Percentiles rank a stretch among this genome's conserved stretches.
Conservation (phyloP, 1,140 invertebrate genomes). For the Drosophila pseudoananassae region DNA sequence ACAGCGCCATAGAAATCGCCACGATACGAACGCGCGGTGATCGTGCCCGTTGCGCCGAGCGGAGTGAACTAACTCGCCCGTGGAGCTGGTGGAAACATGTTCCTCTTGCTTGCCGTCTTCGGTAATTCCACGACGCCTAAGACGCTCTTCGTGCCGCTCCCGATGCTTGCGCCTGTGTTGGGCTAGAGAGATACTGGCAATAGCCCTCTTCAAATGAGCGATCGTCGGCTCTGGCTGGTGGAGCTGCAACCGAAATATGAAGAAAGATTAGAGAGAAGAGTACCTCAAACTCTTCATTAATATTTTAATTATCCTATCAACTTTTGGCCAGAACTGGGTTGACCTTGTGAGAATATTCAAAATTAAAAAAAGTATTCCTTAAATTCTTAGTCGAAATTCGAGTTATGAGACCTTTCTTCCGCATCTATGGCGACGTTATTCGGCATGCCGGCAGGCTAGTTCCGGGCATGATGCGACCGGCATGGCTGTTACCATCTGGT, state of each 20-base stretch:
- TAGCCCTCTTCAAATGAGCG: slow-evolving; percentile 75
- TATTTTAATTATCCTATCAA: neutral
- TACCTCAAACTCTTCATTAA: neutral
- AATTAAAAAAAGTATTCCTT: slow-evolving; percentile 1
- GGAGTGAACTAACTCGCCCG: slow-evolving; percentile 79
- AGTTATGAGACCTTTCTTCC: slow-evolving; percentile 15
- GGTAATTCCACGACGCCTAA: slow-evolving; percentile 46
- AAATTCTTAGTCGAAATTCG: neutral
- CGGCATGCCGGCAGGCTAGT: slow-evolving; percentile 2
- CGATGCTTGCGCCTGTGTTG: slow-evolving; percentile 67
- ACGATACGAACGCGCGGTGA: slow-evolving; percentile 86
- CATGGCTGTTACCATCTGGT: slow-evolving; percentile 28
- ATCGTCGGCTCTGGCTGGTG: slow-evolving; percentile 70
- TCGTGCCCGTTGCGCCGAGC: slow-evolving; percentile 72
- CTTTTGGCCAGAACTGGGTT: neutral
- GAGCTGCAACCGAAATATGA: slow-evolving; percentile 42
- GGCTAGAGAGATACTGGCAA: slow-evolving; percentile 61
- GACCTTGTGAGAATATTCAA: slow-evolving; percentile 11
- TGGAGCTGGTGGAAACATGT: slow-evolving; percentile 47
- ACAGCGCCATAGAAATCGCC: slow-evolving; percentile 89
- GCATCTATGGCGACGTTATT: slow-evolving; percentile 8
- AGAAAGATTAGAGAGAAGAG: slow-evolving; percentile 5
- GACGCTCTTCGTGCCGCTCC: slow-evolving; percentile 54
- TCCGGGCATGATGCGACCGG: neutral
- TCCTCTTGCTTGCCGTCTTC: slow-evolving; percentile 48